These are phyloP conservation scores for Sinosuthora webbiana DNA, from an alignment of 2,113 vertebrate genomes.

Conservation along the genomic window DNA sequence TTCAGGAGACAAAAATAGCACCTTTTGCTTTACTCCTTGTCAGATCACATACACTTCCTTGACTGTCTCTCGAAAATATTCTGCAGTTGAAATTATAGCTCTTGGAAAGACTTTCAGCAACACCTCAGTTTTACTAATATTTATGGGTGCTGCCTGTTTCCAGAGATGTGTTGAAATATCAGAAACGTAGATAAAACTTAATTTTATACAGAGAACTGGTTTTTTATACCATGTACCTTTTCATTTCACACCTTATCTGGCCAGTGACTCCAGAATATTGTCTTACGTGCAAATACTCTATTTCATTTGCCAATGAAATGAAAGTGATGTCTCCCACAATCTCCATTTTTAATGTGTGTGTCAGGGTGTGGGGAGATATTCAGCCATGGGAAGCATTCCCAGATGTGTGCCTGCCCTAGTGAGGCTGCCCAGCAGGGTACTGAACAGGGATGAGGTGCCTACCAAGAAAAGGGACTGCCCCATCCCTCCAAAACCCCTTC, in stretches of 20 bases:
- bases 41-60: not conserved
- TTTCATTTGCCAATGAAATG: not conserved
- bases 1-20: constrained; percentile 26
- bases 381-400: not conserved
- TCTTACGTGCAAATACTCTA: not conserved
- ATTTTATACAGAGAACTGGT: not conserved
- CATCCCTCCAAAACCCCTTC: not conserved
- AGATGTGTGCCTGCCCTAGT: not conserved
- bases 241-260: not conserved
- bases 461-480: not conserved
- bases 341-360: not conserved
- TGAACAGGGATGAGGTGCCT: not conserved
- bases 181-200: not conserved
- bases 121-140: not conserved
- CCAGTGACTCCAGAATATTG: not conserved
- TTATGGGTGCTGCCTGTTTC: not conserved
- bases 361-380: not conserved
- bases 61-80: constrained; percentile 9
- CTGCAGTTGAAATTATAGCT: not conserved
- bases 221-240: not conserved
- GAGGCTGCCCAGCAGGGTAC: not conserved
- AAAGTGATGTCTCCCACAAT: not conserved
- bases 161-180: not conserved
- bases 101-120: not conserved
- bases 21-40: not conserved